Base-by-base conservation (phyloP, 2,113 vertebrate genomes). In the Prionailurus viverrinus region DNA sequence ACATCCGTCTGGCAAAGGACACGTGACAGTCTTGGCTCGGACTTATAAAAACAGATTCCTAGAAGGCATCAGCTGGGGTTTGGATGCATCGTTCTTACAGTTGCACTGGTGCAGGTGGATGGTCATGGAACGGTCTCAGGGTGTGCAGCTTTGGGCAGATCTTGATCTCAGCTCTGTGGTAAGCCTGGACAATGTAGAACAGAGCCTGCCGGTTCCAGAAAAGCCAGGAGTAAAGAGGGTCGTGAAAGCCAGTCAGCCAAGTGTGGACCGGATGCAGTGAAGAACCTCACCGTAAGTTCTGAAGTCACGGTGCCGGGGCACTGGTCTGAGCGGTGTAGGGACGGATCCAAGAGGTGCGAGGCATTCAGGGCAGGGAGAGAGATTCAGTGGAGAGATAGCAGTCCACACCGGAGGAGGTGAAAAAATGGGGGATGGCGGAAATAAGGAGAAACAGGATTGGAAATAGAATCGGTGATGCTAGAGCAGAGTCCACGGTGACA, bases 71-170 rank as follows among this genome's bases (percentile, higher is more conserved):
- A 36, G 13, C 82, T 71, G n/a, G 11, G 36, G 61, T 39, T 7
- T 66, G 79, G 21, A 29, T 7, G 25, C 11, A 9, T n/a, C 41
- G 33, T 58, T 76, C 25, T 9, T 48, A 71, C 21, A 45, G 45
- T 45, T 45, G 45, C n/a, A 21, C 14, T 27, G 29, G 74, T 58
- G 16, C 41, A 55, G 10, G 29, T 45, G 41, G 6, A 10, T 18
- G 41, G 39, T 51, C 41, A 4, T 0, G 3, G 12, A 8, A 7
- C 3, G 31, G 27, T 73, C 18, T 29, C 31, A 9, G 12, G 55
- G 41, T 2, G 7, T 13, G 68, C 48, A 15, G 53, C n/a, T 27
- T 9, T 33, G n/a, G 45, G n/a, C 23, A 53, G 29, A 51, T 16
- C 66, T 81, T 48, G 45, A 3, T 1, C 6, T 25, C 5, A 69